Percentiles rank a stretch among this genome's conserved stretches.
Conservation (phyloP, 2,888 invertebrate genomes). For the Strigamia transsilvanica region DNA sequence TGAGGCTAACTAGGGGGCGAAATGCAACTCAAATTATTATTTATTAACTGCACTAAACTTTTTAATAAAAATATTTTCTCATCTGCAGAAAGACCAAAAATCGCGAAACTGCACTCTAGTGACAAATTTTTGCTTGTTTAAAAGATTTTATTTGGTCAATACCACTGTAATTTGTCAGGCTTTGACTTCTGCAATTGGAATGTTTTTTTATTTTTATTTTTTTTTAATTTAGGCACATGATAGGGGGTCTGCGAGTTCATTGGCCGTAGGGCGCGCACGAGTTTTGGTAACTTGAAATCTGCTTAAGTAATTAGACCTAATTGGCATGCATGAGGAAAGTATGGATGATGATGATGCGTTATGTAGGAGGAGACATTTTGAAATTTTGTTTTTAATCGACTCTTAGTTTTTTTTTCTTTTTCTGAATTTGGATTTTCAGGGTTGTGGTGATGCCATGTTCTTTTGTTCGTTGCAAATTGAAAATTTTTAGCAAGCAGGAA, state of each 20-base stretch:
- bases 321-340: constrained; percentile 21
- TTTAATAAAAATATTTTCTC: no score
- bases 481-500: constrained; percentile 44
- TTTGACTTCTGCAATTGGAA: constrained; percentile 1
- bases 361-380: not conserved
- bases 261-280: constrained; percentile 14
- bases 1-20: not conserved
- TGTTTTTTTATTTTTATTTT: not conserved
- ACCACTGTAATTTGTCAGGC: not conserved
- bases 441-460: not conserved
- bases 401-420: not conserved
- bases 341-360: constrained; percentile 37
- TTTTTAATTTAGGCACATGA: not conserved
- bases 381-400: constrained; percentile 22
- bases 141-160: not conserved
- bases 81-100: no score
- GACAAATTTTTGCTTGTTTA: not conserved
- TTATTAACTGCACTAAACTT: no score
- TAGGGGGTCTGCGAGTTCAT: constrained; percentile 25
- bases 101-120: not conserved
- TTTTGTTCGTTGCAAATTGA: constrained; percentile 40
- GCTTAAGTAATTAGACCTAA: constrained; percentile 26
- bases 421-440: constrained; percentile 6
- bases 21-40: not conserved
- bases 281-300: constrained; percentile 1